A percentile compares a stretch with the other conserved stretches of the same genome.
Evolutionary conservation across 2,797 vertebrate species (phyloP).

Genomic region (Syndactyla subalaris): DNA sequence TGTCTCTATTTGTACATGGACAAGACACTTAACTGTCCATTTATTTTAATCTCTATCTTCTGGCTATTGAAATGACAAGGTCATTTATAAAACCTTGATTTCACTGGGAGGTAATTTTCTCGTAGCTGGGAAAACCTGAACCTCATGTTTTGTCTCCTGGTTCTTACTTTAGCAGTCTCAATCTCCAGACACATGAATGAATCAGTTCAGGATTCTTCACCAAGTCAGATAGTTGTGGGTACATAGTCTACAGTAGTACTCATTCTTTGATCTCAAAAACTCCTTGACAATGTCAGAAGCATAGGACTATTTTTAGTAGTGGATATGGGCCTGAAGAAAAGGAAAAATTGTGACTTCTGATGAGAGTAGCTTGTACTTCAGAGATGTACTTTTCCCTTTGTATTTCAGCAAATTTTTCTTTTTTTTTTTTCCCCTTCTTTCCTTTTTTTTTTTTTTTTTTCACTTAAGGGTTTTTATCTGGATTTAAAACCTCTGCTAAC

Average conservation of each 20-base stretch:
- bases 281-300: neutral
- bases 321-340: neutral
- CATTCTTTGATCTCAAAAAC: slow-evolving; percentile 18
- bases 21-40: neutral
- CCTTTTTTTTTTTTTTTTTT: neutral
- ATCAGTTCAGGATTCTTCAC: neutral
- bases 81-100: neutral
- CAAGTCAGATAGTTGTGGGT: neutral
- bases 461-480: neutral
- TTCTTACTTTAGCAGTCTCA: neutral
- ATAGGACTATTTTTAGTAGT: neutral
- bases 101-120: neutral
- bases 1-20: neutral
- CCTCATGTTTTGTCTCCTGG: neutral
- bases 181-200: neutral
- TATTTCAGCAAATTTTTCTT: neutral
- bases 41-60: neutral
- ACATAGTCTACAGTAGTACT: neutral
- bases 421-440: neutral
- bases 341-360: neutral
- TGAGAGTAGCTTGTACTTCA: neutral
- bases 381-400: neutral
- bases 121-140: neutral
- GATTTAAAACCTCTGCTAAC: slow-evolving; percentile 17
- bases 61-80: neutral